phyloP scores from a whole-genome alignment of 30 jellyfish, hydroid and myxozoan genomes.

The Phacellophora camtschatica region DNA sequence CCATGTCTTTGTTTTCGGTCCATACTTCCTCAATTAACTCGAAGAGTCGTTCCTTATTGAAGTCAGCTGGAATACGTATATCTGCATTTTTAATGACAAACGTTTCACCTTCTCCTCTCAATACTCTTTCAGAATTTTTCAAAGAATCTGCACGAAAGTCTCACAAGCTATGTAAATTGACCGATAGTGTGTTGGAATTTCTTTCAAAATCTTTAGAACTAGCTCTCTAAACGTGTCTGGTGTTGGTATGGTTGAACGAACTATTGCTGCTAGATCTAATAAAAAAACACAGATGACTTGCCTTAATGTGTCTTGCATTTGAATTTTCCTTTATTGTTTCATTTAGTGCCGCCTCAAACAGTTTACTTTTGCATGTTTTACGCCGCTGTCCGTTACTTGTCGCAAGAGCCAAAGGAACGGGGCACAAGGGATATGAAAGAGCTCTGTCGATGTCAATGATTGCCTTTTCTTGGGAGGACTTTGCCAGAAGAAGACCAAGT shows the following conservation, averaged over 20 bases:
- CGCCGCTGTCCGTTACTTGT: constrained; percentile 44
- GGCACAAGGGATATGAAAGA: constrained; percentile 31
- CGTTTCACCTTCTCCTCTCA: background rate
- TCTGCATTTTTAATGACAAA: background rate
- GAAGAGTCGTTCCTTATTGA: background rate
- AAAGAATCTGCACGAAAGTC: background rate
- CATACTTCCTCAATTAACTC: background rate
- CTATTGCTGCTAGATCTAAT: constrained; percentile 29
- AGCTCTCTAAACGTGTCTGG: constrained; percentile 38
- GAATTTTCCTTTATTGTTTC: constrained; percentile 17
- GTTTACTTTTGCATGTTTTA: constrained; percentile 35
- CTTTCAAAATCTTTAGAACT: constrained; percentile 25
- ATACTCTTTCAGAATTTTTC: background rate
- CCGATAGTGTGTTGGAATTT: background rate
- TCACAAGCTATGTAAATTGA: background rate
- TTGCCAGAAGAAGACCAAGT: constrained; percentile 25
- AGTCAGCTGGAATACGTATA: background rate
- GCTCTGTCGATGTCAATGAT: constrained; percentile 17
- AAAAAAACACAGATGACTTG: constrained; percentile 1
- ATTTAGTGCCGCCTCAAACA: constrained; percentile 34
- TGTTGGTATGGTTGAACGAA: constrained; percentile 16
- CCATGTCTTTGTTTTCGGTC: background rate
- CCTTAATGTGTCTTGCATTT: constrained; percentile 23
- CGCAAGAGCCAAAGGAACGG: constrained; percentile 52
- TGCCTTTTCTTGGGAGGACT: constrained; percentile 49